Conservation (phyloP, 2,113 vertebrate genomes). For the Neoarius graeffei region DNA sequence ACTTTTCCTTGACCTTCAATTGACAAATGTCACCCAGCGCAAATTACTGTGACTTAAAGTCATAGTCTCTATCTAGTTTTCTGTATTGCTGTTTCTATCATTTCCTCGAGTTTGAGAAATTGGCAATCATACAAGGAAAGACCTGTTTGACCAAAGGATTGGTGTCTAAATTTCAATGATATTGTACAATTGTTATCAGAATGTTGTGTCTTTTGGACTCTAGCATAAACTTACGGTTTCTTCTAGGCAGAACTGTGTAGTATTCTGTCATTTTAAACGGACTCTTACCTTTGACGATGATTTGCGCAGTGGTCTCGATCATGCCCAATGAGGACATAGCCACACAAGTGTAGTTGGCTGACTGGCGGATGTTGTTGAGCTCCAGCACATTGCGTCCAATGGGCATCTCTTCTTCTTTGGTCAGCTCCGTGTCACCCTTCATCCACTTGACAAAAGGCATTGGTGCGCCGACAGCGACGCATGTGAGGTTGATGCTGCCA, state of each 20-base stretch:
- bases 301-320: slow-evolving; percentile 92
- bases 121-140: not conserved
- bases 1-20: no score
- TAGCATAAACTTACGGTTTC: not conserved
- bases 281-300: slow-evolving; percentile 91
- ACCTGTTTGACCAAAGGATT: not conserved
- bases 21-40: no score
- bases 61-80: no score
- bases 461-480: slow-evolving; percentile 93
- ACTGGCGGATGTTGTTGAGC: slow-evolving; percentile 86
- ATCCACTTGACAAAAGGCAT: slow-evolving; percentile 99
- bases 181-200: not conserved
- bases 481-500: slow-evolving; percentile 94
- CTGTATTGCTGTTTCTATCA: not conserved
- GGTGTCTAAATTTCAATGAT: not conserved
- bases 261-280: not conserved
- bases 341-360: slow-evolving; percentile 95
- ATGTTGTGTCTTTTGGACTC: not conserved
- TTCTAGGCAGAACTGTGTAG: not conserved
- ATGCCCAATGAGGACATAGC: slow-evolving; percentile 93
- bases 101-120: not conserved
- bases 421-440: slow-evolving; percentile 84
- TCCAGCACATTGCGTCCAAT: slow-evolving; percentile 93
- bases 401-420: slow-evolving; percentile 91
- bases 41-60: no score